Evolutionary conservation across 1,140 invertebrate species (phyloP).

Genomic region (Apis dorsata): DNA sequence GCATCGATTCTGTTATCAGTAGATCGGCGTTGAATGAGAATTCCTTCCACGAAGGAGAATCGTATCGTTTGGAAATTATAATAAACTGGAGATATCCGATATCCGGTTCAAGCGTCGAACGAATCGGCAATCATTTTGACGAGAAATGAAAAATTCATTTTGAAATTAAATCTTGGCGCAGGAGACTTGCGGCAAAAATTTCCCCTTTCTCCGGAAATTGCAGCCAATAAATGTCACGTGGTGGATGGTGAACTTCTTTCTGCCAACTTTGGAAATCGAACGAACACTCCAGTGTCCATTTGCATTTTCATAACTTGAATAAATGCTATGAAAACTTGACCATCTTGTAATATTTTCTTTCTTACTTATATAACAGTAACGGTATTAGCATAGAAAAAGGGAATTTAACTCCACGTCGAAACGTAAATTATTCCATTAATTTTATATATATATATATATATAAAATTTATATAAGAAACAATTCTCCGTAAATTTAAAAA

Average conservation of each 20-base stretch:
- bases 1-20: too few species aligned
- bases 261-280: too few species aligned
- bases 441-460: too few species aligned
- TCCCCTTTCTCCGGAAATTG: constrained; percentile 23
- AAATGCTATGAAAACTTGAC: not conserved
- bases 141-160: constrained; percentile 44
- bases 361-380: not conserved
- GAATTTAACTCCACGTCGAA: too few species aligned
- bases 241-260: constrained; percentile 1
- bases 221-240: not conserved
- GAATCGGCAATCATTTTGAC: constrained; percentile 30
- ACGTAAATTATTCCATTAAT: too few species aligned
- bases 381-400: not conserved
- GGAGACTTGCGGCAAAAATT: constrained; percentile 27
- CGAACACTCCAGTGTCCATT: not conserved
- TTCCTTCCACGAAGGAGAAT: too few species aligned
- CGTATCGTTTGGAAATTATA: too few species aligned
- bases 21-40: too few species aligned
- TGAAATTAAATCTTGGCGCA: constrained; percentile 32
- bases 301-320: constrained; percentile 19
- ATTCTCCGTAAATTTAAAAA: too few species aligned
- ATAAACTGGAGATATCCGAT: not conserved
- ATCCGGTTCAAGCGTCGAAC: not conserved
- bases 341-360: not conserved
- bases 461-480: too few species aligned